A percentile compares a stretch with the other conserved stretches of the same genome.
Evolutionary conservation across 2,888 invertebrate species (phyloP).

Genomic region (Hypena proboscidalis): DNA sequence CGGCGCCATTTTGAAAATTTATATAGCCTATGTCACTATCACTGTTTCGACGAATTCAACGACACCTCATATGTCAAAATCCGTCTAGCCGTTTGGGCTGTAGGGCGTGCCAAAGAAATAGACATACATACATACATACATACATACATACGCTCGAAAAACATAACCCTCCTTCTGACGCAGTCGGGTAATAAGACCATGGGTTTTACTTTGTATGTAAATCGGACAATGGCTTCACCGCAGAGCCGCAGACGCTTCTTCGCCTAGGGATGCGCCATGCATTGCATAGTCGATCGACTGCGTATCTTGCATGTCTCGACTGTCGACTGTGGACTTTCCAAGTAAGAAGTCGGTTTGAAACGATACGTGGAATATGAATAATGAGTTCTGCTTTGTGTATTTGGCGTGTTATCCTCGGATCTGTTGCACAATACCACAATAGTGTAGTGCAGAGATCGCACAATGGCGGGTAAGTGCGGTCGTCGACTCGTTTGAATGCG

Average conservation of each 20-base stretch:
- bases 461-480: constrained; percentile 14
- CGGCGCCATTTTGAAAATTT: too few relatives aligned
- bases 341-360: constrained; percentile 7
- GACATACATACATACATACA: too few relatives aligned
- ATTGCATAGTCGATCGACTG: constrained; percentile 5
- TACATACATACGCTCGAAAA: too few relatives aligned
- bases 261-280: not conserved
- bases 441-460: constrained; percentile 3
- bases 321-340: constrained; percentile 4
- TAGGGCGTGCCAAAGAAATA: too few relatives aligned
- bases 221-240: constrained; percentile 3
- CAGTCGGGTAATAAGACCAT: too few relatives aligned
- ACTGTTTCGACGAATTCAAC: too few relatives aligned
- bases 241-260: too few relatives aligned
- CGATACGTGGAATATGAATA: constrained; percentile 13
- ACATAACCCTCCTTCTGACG: too few relatives aligned
- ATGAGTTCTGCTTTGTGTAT: constrained; percentile 7
- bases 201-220: too few relatives aligned
- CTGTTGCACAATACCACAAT: constrained; percentile 12
- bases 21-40: too few relatives aligned
- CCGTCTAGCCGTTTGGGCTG: too few relatives aligned
- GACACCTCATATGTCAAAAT: too few relatives aligned
- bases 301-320: constrained; percentile 6
- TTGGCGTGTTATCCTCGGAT: constrained; percentile 11
- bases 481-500: constrained; percentile 12